These are phyloP conservation scores for Napeogenes sylphis DNA, from an alignment of 2,888 invertebrate genomes.

Conservation along the genomic window DNA sequence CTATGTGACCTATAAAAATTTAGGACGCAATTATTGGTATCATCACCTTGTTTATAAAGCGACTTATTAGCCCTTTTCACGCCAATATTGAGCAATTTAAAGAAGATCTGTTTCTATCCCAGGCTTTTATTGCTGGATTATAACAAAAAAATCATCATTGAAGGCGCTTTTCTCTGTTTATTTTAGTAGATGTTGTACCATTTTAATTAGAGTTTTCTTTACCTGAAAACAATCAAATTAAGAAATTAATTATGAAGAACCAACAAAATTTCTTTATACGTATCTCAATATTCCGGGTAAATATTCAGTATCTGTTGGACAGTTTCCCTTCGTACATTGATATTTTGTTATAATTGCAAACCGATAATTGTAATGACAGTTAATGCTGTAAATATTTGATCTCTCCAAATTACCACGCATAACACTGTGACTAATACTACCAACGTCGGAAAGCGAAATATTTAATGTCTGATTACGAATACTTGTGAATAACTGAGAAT, in stretches of 20 bases:
- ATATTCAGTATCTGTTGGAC: neutral
- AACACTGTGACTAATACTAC: no score
- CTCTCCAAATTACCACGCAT: neutral
- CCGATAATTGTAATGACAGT: constrained; percentile 4
- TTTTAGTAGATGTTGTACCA: neutral
- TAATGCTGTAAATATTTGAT: constrained; percentile 5
- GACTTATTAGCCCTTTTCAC: constrained; percentile 17
- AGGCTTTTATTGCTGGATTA: neutral
- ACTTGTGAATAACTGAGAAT: no score
- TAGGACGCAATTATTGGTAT: constrained; percentile 58
- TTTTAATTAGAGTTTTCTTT: neutral
- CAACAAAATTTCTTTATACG: neutral
- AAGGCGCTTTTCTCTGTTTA: neutral
- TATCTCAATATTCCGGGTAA: neutral
- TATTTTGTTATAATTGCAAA: constrained; percentile 7
- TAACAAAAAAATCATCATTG: no score
- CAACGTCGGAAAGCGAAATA: no score
- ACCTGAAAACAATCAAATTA: neutral
- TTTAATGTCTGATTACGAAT: no score
- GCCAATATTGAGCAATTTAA: neutral
- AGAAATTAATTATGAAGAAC: neutral
- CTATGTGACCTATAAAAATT: constrained; percentile 69
- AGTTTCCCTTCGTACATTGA: neutral
- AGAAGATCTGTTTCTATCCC: neutral
- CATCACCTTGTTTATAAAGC: constrained; percentile 25